Evolutionary conservation across 1,140 invertebrate genomes (phyloP).

Genomic region (Drosophila ogumai): DNA sequence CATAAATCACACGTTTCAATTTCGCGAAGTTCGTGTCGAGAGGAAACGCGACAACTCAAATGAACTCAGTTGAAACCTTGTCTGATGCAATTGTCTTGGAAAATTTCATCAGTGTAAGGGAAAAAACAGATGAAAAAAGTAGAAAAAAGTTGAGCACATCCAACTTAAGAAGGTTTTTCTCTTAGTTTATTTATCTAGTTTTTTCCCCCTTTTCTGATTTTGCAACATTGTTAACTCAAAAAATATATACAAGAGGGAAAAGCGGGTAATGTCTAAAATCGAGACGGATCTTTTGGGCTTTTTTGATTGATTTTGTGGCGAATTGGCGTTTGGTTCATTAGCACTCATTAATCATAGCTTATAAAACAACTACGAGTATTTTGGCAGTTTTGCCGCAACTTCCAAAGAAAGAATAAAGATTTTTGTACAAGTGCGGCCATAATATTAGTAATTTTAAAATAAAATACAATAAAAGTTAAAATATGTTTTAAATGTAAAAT

Average conservation of each 20-base stretch:
- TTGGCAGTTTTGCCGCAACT: constrained; percentile 5
- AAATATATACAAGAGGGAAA: constrained; percentile 1
- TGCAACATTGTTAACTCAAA: constrained; percentile 7
- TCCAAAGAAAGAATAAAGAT: not conserved
- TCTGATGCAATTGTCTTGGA: constrained; percentile 34
- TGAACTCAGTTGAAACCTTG: constrained; percentile 35
- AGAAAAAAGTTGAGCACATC: constrained; percentile 20
- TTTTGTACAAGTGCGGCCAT: not conserved
- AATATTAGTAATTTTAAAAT: too few relatives aligned
- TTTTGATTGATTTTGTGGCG: constrained; percentile 23
- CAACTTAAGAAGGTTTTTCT: constrained; percentile 16
- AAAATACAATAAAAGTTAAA: too few relatives aligned
- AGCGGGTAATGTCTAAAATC: not conserved
- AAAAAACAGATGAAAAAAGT: not conserved
- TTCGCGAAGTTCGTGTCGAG: constrained; percentile 42
- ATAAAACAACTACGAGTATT: constrained; percentile 19
- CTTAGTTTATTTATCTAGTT: constrained; percentile 20
- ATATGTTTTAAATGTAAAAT: not conserved
- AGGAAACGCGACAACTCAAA: constrained; percentile 17
- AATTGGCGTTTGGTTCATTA: constrained; percentile 20
- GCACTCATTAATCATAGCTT: constrained; percentile 36
- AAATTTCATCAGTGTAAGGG: constrained; percentile 18
- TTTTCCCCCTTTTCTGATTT: not conserved
- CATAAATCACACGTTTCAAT: constrained; percentile 42
- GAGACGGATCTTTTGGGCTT: constrained; percentile 23